phyloP scores from a whole-genome alignment of 35 echinoderm and acorn worm species.

The Nesometra sesokonis region DNA sequence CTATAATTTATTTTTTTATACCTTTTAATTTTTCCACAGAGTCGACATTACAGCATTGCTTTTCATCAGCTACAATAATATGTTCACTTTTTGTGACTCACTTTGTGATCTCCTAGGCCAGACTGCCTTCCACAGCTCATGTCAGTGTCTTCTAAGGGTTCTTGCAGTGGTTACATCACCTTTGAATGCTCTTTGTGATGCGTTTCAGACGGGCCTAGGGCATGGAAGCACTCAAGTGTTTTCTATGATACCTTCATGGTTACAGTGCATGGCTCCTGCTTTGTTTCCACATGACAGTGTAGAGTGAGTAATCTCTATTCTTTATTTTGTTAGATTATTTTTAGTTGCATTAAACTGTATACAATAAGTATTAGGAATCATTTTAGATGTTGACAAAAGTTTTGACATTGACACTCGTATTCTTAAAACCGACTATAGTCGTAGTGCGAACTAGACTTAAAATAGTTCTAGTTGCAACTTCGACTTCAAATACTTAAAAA shows the following conservation, averaged over 20 bases:
- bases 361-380: no score
- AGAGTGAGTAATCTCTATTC: not conserved
- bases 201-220: not conserved
- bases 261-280: not conserved
- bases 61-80: not conserved
- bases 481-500: no score
- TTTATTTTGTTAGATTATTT: no score
- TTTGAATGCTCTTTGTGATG: not conserved
- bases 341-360: no score
- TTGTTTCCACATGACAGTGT: not conserved
- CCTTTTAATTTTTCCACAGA: not conserved
- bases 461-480: no score
- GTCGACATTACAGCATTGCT: not conserved
- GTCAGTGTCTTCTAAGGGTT: not conserved
- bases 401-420: no score
- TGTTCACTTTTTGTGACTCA: not conserved
- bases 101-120: not conserved
- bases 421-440: no score
- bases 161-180: not conserved
- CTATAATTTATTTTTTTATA: no score
- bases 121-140: not conserved
- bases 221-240: not conserved
- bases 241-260: not conserved
- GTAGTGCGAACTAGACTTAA: no score
- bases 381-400: no score